Evolutionary conservation across 2,888 invertebrate genomes (phyloP), one percentile per base, ranked within the genome.

Genomic region (Aleiodes leptofemur): DNA sequence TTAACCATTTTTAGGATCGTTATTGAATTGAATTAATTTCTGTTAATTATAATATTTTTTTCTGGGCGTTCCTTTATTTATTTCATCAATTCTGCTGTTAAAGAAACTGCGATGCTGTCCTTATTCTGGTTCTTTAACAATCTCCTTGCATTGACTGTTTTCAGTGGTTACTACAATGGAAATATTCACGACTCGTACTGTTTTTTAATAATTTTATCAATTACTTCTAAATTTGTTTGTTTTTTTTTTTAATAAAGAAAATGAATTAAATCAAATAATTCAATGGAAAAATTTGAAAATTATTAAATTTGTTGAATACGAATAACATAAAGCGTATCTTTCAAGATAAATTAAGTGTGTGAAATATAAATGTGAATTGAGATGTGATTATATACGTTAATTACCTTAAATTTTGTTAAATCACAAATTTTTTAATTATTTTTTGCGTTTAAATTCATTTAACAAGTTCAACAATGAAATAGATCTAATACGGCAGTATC

Each of bases 1-100:
- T 87, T 87, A 72, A 86, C 86, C 87, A 87, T 87, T 64, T 50
- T 83, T n/a, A 4, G 7, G 4, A 38, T 57, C 8, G 1, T 74
- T 72, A 64, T 53, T 68, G n/a, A 43, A 16, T 8, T 13, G n/a
- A 8, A 13, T 23, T 6, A 50, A n/a, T 69, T 38, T 43, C 8
- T 38, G 55, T 6, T 14, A 31, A 16, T 34, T 31, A 34, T 16
- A 16, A 14, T 34, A 43, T 7, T 57, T 55, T 23, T 38, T 34
- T 64, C 53, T 72, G 38, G 1, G 8, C 57, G 43, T 51, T 9
- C 55, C 56, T 38, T 34, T 16, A 9, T 13, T 56, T 11, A 29
- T 8, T 55, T 16, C 34, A 8, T 23, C 14, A 43, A 29, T 29
- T 29, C n/a, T 59, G 43, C 16, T 64, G 31, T 9, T 48, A 53